Conservation (phyloP, 2,113 vertebrate genomes). For the Mesocricetus auratus region DNA sequence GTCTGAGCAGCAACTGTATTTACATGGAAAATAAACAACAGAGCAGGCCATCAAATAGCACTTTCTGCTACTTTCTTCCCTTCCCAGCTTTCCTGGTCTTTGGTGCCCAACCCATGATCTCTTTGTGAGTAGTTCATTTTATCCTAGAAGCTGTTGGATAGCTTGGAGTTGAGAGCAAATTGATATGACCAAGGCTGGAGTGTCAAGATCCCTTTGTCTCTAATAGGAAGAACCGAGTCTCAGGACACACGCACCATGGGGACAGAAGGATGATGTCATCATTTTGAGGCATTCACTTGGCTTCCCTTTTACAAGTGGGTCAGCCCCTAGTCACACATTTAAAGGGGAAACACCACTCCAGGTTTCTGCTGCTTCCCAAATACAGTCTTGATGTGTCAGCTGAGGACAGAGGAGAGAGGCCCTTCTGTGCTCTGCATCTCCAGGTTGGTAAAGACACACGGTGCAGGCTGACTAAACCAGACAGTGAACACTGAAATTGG, state of each 20-base stretch:
- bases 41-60: constrained; percentile 64
- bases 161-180: constrained; percentile 56
- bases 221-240: not conserved
- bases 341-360: not conserved
- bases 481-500: not conserved
- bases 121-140: constrained; percentile 42
- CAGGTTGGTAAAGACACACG: not conserved
- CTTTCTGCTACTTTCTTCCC: constrained; percentile 40
- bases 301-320: not conserved
- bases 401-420: not conserved
- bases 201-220: not conserved
- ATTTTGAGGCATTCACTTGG: constrained; percentile 2
- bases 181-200: not conserved
- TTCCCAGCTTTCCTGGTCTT: not conserved
- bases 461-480: not conserved
- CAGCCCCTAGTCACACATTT: not conserved
- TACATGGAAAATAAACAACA: constrained; percentile 58
- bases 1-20: constrained; percentile 50
- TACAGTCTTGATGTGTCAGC: not conserved
- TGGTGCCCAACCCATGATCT: not conserved
- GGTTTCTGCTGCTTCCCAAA: not conserved
- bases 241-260: not conserved
- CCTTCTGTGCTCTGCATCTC: not conserved
- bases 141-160: constrained; percentile 30
- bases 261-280: not conserved